Percentiles rank a stretch among this genome's conserved stretches.
These are phyloP conservation scores for Zaprionus gabonicus DNA, from an alignment of 1,140 invertebrate species.

Conservation along the genomic window DNA sequence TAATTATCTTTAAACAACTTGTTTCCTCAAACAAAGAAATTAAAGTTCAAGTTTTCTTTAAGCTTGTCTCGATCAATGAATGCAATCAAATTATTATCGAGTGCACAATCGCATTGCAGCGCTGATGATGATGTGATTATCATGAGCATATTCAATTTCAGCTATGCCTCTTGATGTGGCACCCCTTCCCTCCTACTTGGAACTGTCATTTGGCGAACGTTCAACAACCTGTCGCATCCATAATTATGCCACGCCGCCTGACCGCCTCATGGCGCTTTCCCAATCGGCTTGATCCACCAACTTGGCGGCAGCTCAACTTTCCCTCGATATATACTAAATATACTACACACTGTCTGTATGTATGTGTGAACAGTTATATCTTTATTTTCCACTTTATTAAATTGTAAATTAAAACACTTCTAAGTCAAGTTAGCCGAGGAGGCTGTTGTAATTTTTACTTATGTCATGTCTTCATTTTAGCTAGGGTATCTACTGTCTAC, in stretches of 20 bases:
- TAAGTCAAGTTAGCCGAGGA: constrained; percentile 26
- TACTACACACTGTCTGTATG: background rate
- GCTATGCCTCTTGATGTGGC: constrained; percentile 24
- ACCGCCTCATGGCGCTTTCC: constrained; percentile 8
- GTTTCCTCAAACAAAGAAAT: background rate
- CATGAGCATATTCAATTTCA: constrained; percentile 30
- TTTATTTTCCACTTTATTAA: constrained; percentile 56
- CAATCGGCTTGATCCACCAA: constrained; percentile 23
- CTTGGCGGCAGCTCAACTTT: constrained; percentile 45
- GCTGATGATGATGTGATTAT: constrained; percentile 30
- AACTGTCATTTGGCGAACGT: constrained; percentile 23
- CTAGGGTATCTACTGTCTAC: background rate
- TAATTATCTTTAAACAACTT: background rate
- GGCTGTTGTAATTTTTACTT: constrained; percentile 49
- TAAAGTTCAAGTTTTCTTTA: background rate
- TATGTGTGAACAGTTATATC: background rate
- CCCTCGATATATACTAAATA: constrained; percentile 14
- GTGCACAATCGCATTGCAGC: constrained; percentile 31
- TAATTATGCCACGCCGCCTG: constrained; percentile 16
- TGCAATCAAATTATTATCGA: constrained; percentile 20
- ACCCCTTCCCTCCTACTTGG: background rate
- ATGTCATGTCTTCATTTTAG: constrained; percentile 47
- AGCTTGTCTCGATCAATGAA: constrained; percentile 13
- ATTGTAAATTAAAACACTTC: constrained; percentile 64
- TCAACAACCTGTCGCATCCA: constrained; percentile 40